These are phyloP conservation scores for Aramus guarauna DNA, from an alignment of 2,113 vertebrate genomes.

Conservation along the genomic window DNA sequence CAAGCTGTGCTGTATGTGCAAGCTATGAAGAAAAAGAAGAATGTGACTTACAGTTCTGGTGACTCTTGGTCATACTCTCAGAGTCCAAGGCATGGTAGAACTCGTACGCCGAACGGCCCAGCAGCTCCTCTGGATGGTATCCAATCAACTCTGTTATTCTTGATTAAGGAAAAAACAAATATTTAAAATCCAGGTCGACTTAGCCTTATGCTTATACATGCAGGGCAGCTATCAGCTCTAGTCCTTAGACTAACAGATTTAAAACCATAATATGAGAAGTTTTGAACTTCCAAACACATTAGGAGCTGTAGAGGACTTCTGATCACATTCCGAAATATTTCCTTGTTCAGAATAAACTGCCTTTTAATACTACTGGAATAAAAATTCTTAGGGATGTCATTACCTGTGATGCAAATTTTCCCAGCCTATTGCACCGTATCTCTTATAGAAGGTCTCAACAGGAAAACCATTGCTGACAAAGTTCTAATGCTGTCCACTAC, in stretches of 20 bases:
- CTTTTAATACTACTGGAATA: background rate
- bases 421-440: background rate
- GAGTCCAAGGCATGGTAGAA: constrained; percentile 91
- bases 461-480: background rate
- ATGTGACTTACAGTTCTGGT: constrained; percentile 84
- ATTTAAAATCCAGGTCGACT: background rate
- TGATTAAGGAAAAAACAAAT: background rate
- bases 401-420: background rate
- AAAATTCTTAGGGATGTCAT: background rate
- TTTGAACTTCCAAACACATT: background rate
- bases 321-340: background rate
- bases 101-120: constrained; percentile 88
- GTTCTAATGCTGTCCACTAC: background rate
- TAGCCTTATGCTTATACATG: background rate
- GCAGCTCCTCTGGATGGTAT: constrained; percentile 86
- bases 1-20: background rate
- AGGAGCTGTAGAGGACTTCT: background rate
- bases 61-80: constrained; percentile 84
- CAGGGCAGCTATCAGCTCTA: background rate
- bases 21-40: background rate
- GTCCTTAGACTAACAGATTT: background rate
- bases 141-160: constrained; percentile 89
- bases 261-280: background rate
- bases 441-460: background rate
- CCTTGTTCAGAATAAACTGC: background rate